Base-by-base conservation (phyloP, 2,888 invertebrate species). In the Xylophagus ater region DNA sequence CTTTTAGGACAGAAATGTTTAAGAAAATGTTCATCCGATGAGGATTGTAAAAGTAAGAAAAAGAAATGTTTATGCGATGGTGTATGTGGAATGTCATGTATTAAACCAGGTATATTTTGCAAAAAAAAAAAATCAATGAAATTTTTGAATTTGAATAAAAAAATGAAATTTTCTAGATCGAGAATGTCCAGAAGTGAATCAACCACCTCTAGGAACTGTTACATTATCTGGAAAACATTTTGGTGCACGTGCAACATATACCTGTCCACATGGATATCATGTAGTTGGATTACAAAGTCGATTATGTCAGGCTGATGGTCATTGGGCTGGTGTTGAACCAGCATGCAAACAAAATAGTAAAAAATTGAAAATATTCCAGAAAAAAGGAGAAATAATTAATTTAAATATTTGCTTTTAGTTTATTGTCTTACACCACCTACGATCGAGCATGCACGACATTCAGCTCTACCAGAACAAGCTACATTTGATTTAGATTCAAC, bases 1-100 rank as follows among this genome's bases (percentile, higher is more conserved):
- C 63, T 85, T 39, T 65, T 87, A 60, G 83, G 84, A 2, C 87
- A 90, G 56, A 83, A 85, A 57, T 93, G 93, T 65, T 72, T 92
- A 44, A 76, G 92, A 46, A 90, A 90, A 61, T 97, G 96, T 59
- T 87, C 82, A 1, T 82, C 84, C 0, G 92, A 96, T 57, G 86
- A 86, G 58, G 94, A 96, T 62, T 97, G 97, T 65, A 90, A 92
- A 66, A 93, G 93, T 59, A 86, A 88, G 67, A 87, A 89, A 70
- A 93, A 94, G 69, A 84, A 90, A 59, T 98, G 97, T 59, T 73
- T 93, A 46, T 98, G 97, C 60, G 97, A 98, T 59, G 96, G 94
- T 33, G 78, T 82, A 2, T 97, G 97, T 57, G 97, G 97, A 41
- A 83, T 90, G 78, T 93, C 93, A 37, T 98, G 97, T 66, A 92